These are phyloP conservation scores for Chirona hameri DNA, from an alignment of 2,888 invertebrate species.

Conservation along the genomic window DNA sequence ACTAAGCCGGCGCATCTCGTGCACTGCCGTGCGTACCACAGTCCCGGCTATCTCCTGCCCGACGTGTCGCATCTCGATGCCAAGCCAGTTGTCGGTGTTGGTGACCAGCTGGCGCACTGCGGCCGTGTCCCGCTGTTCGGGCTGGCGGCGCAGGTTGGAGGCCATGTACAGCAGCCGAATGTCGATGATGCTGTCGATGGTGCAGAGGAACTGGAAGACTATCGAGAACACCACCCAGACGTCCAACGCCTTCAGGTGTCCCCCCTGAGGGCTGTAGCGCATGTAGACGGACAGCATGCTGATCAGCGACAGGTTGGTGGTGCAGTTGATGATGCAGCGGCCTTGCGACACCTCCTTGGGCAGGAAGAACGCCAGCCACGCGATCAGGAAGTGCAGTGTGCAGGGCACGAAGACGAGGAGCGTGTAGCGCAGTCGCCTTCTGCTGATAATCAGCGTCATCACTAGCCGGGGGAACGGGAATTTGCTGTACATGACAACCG, in stretches of 20 bases:
- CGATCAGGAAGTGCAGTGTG: background rate
- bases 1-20: background rate
- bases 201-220: background rate
- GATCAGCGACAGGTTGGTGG: background rate
- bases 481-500: background rate
- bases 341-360: background rate
- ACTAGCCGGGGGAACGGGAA: background rate
- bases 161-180: background rate
- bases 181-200: background rate
- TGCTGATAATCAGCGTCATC: background rate
- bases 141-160: background rate
- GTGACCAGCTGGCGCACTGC: background rate
- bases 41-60: too few relatives aligned
- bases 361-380: constrained; percentile 3
- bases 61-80: background rate
- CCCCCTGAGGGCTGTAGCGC: background rate
- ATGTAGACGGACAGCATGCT: background rate
- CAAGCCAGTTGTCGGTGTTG: background rate
- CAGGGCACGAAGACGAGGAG: background rate
- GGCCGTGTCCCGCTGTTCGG: background rate
- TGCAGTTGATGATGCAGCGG: background rate
- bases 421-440: background rate
- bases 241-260: background rate
- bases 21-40: background rate
- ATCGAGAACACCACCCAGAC: background rate